phyloP scores from a whole-genome alignment of 2,113 vertebrate genomes.

The Lepus europaeus region DNA sequence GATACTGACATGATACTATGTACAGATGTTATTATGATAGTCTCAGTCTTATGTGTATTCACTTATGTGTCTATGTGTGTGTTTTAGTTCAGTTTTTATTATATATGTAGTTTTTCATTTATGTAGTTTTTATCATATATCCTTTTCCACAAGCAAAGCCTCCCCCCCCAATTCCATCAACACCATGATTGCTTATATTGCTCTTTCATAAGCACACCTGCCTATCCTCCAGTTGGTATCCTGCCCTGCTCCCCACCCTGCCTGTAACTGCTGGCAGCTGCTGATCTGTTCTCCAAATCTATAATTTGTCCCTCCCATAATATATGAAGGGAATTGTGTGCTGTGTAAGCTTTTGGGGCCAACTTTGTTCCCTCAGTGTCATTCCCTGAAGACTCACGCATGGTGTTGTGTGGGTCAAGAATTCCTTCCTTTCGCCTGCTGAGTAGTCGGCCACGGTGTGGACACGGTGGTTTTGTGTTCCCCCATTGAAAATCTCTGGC shows the following conservation, averaged over 20 bases:
- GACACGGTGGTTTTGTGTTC: neutral
- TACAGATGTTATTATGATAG: neutral
- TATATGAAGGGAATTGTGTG: neutral
- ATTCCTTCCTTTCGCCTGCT: slow-evolving; percentile 28
- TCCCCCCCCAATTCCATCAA: neutral
- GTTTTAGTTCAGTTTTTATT: slow-evolving; percentile 33
- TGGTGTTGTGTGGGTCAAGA: neutral
- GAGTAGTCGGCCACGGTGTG: neutral
- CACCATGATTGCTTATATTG: neutral
- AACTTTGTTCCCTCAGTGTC: neutral
- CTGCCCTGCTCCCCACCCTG: neutral
- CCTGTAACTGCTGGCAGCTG: neutral
- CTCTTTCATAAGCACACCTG: neutral
- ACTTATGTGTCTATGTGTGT: slow-evolving; percentile 1
- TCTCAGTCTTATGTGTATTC: slow-evolving; percentile 12
- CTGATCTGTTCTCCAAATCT: slow-evolving; percentile 2
- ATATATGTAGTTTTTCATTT: neutral
- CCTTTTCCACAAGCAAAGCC: neutral
- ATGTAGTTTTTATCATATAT: neutral
- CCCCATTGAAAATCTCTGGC: neutral
- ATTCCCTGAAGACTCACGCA: neutral
- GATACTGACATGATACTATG: neutral
- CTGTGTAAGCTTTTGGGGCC: neutral
- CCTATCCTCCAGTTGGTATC: neutral
- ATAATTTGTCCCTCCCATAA: neutral